Evolutionary conservation across 1,140 invertebrate species (phyloP), one percentile per base, ranked within the genome.

Genomic region (Lepidurus apus): DNA sequence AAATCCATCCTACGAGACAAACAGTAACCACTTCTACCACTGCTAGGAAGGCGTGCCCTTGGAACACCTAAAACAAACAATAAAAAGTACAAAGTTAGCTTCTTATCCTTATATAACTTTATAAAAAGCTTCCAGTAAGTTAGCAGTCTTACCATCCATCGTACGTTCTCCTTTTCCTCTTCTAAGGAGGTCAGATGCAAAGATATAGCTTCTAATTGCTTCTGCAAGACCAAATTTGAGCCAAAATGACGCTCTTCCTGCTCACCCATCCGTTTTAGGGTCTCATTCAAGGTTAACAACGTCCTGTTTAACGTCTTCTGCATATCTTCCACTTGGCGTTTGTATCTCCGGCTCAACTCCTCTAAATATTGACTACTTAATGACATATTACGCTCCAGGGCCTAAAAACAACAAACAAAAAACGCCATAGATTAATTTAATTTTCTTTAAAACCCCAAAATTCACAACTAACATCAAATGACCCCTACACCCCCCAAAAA

Each of bases 311-410:
- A 89, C 5, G 92, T 90, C 79, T 90, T 89, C 84, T 95, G 93
- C 90, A 96, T 93, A 83, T 98, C 96, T 85, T 98, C 96, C 43
- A 96, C 95, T 87, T 99, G 96, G 80, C 95, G 95, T 81, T 97
- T 97, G 85, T 98, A 98, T 73, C 95, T 88, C 47, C 93, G 90
- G 85, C 95, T 97, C 74, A 99, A 85, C 84, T 98, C 96, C 85
- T 98, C 95, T 74, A 99, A 87, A 85, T 98, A 98, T 82, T 97
- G 95, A 79, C 93, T 93, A 80, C 94, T 97, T 3, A 99, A 87
- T 4, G 96, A 97, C 90, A 99, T 96, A 85, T 99, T 99, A 76
- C 93, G 88, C 86, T 99, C 97, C 79, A 99, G 87, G 78, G 92
- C 91, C 90, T 94, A 85, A 82, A 89, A 88, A 81, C 13, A 44